phyloP scores from a whole-genome alignment of 1,140 invertebrate genomes.

The Drosophila pachea region DNA sequence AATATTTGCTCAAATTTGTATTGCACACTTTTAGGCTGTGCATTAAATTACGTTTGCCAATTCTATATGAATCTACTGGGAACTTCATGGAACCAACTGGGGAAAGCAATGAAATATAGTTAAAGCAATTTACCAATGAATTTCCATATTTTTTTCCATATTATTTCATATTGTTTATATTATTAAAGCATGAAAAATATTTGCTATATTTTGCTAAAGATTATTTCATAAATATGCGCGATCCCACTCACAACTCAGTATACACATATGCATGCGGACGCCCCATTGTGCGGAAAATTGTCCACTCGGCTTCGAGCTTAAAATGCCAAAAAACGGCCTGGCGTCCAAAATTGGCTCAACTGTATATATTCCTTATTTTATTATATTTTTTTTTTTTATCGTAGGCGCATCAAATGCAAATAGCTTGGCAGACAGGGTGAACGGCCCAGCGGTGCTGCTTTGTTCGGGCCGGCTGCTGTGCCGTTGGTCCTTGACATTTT shows the following conservation, averaged over 20 bases:
- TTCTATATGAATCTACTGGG: too few relatives aligned
- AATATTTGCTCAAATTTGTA: neutral
- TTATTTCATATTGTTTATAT: too few relatives aligned
- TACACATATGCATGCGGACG: conserved; percentile 4
- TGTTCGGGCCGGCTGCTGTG: conserved; percentile 38
- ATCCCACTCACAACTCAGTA: conserved; percentile 9
- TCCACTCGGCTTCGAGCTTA: conserved; percentile 19
- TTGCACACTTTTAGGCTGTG: neutral
- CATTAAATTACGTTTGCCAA: neutral
- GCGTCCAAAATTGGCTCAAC: conserved; percentile 64
- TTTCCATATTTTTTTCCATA: too few relatives aligned
- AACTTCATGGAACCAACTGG: too few relatives aligned
- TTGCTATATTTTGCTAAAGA: neutral
- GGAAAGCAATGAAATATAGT: too few relatives aligned
- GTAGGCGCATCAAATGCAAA: conserved; percentile 56
- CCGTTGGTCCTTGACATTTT: conserved; percentile 68
- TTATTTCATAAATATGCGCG: conserved; percentile 31
- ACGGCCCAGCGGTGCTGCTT: neutral
- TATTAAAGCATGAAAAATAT: too few relatives aligned
- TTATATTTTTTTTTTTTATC: conserved; percentile 5
- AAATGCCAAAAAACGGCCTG: conserved; percentile 50
- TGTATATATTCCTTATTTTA: conserved; percentile 12
- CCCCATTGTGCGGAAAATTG: conserved; percentile 25
- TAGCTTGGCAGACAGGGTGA: conserved; percentile 15
- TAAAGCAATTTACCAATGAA: too few relatives aligned